Evolutionary conservation across 2,797 vertebrate genomes (phyloP), one percentile per base, ranked within the genome.

Genomic region (Enoplosus armatus): DNA sequence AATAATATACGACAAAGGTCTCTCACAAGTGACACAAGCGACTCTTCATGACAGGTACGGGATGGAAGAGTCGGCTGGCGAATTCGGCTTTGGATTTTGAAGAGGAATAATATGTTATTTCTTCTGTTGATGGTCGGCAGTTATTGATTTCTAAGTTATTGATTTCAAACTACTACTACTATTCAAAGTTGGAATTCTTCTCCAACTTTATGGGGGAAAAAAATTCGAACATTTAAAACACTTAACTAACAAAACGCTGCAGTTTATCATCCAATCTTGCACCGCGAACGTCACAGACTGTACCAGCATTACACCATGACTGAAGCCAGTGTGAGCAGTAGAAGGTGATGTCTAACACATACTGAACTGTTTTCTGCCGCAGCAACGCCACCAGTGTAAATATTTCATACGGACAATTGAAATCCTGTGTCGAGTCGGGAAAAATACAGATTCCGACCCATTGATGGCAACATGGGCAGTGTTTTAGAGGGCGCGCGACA

Each of bases 351-450:
- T 53, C 56, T 27, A 48, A 62, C 50, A 50, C 48, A 27, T 31
- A 62, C 27, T 35, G 48, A 71, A 65, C 37, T 33, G 6, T 71
- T 51, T 61, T 35, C 12, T 62, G 11, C 31, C 63, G 26, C n/a
- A 62, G 43, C 26, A 47, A 15, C 27, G n/a, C 43, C 43, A 54
- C 66, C 31, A 24, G 18, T 41, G 51, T 84, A 61, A 71, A 84
- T 82, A 71, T 85, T 85, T 83, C 14, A 81, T 67, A 50, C 59
- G 24, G 31, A 71, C 37, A 22, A 37, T 54, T 43, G 18, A 75
- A 81, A 72, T 80, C 73, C 64, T 75, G 29, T 65, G 84, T 86
- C 56, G 56, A 51, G 62, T 68, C 24, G 29, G 48, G 31, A 69
- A 60, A 73, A 31, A 80, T 75, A 71, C 79, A 43, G 64, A 69